Base-by-base conservation (phyloP, 2,888 invertebrate species). In the Tachina lurida region DNA sequence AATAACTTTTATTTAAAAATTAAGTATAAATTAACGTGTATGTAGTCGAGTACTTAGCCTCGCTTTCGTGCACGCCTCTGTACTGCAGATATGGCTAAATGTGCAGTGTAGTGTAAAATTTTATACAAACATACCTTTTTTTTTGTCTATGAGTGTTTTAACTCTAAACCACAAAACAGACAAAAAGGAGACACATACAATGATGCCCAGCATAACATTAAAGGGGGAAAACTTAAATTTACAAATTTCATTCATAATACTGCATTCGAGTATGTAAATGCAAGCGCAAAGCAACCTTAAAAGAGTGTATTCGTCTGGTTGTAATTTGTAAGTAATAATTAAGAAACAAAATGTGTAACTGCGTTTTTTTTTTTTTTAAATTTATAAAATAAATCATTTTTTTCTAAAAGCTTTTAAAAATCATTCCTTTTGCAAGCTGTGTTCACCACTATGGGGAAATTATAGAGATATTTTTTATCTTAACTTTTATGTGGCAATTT, bases 401-500 rank as follows among this genome's bases (percentile, higher is more conserved):
- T 19, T 7, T 5, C 13, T 49, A n/a, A 49, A 39, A 4, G n/a
- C 12, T n/a, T 60, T 39, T 10, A 43, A 62, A 63, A 74, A 47
- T 3, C 47, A 58, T 12, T 54, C 10, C 31, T 7, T 54, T 63
- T 12, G 17, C 19, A 8, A 12, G 31, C 63, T 63, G 56, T 15
- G 13, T 45, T 39, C 5, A 10, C 19, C n/a, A 22, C 39, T 19
- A n/a, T 19, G 22, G 15, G 12, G 10, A 49, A 49, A 31, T 58
- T 0, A 43, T 15, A 41, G 10, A 45, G 15, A 80, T 12, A 62
- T n/a, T n/a, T n/a, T n/a, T n/a, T n/a, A n/a, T n/a, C n/a, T 58
- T 49, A 74, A 80, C 52, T 80, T 78, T 8, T 75, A 78, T 85
- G 62, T 74, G 82, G 81, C 68, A 85, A 85, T 82, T 78, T 60